phyloP scores from a whole-genome alignment of 2,888 invertebrate genomes.

The Drosophila peninsularis region DNA sequence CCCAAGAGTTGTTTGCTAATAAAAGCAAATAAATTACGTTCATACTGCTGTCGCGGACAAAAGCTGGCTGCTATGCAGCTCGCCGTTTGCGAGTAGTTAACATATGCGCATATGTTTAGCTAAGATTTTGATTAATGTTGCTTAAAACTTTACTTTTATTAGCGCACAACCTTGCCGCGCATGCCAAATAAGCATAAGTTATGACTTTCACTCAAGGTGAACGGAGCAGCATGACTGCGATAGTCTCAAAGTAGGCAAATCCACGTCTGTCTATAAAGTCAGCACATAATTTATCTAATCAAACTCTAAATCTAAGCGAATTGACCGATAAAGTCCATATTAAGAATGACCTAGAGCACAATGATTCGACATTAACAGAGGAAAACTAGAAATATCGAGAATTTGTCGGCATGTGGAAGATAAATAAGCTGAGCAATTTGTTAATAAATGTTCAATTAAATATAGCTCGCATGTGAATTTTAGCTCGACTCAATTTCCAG shows the following conservation, averaged over 20 bases:
- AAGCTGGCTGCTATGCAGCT: neutral
- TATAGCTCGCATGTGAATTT: neutral
- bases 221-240: neutral
- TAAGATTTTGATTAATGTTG: slow-evolving; percentile 19
- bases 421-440: neutral
- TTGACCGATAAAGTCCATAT: slow-evolving; percentile 26
- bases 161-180: slow-evolving; percentile 3
- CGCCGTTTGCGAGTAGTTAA: neutral
- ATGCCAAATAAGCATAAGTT: neutral
- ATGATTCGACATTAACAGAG: slow-evolving; percentile 8
- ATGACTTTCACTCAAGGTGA: slow-evolving; percentile 5
- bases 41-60: neutral
- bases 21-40: neutral
- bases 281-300: slow-evolving; percentile 22
- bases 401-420: neutral
- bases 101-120: slow-evolving; percentile 1
- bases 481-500: too few relatives aligned
- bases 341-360: slow-evolving; percentile 24
- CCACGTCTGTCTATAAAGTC: neutral
- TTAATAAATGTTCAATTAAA: neutral
- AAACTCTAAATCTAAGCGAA: neutral
- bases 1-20: neutral
- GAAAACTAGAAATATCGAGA: neutral
- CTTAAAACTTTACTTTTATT: neutral
- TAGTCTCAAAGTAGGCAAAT: too few relatives aligned